Evolutionary conservation across 2,888 invertebrate species (phyloP), one percentile per base, ranked within the genome.

Genomic region (Sesia bembeciformis): DNA sequence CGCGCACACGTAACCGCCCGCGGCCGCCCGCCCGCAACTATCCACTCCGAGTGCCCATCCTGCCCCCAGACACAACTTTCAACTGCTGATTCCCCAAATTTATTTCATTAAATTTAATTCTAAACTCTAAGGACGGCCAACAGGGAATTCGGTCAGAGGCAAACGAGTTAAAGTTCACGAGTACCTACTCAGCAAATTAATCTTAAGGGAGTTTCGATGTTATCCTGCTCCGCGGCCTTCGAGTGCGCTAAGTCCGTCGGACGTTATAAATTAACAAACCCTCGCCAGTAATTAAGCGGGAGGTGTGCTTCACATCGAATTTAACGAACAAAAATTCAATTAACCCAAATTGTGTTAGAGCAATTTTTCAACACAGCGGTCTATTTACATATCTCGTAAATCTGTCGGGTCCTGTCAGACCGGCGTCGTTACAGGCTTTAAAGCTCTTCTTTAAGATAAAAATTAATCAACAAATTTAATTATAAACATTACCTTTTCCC

Each of bases 41-140:
- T 67, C 66, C 65, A 59, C 60, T 55, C 65, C 56, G 58, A 61
- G 62, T 62, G 66, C 61, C 62, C 62, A 59, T 54, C 39, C 59
- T 57, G 60, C 62, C 63, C 67, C 68, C 65, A 69, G 68, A 68
- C 71, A 64, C 70, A 78, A 81, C 74, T 84, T 79, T 72, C 69
- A 66, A 71, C 76, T 74, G 74, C 76, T 77, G 78, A 79, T 79
- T 81, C 76, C 65, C 72, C 68, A 76, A 85, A 85, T 85, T 84
- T 84, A 84, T 86, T 87, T 85, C 81, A 85, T 85, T 87, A 83
- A 87, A 86, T 86, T 84, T 82, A 87, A 86, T 84, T 84, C 77
- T 81, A 78, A 84, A 84, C 84, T 84, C 73, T 69, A 75, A 81
- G 79, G 82, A 75, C 64, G 62, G 70, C 76, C 78, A 72, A 68